Evolutionary conservation across 2,113 vertebrate genomes (phyloP).

Genomic region (Phycodurus eques): DNA sequence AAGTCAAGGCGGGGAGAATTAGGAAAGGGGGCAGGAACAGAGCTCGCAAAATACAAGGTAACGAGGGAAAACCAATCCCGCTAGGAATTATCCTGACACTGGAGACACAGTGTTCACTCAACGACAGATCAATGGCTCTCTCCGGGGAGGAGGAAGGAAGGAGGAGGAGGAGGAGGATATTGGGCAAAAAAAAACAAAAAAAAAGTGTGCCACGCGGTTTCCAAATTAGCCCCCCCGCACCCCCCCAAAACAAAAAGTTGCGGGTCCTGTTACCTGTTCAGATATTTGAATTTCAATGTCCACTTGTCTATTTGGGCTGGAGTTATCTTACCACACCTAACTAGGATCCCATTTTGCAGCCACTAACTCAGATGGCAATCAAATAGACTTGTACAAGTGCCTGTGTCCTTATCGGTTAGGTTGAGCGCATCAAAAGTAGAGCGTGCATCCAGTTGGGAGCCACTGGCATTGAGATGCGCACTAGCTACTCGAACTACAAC

Average conservation of each 20-base stretch:
- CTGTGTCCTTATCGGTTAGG: slow-evolving; percentile 7
- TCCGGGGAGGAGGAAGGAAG: slow-evolving; percentile 56
- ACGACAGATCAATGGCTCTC: slow-evolving; percentile 72
- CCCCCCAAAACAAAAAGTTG: slow-evolving; percentile 45
- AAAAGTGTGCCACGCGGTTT: slow-evolving; percentile 69
- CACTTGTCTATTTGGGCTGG: slow-evolving; percentile 57
- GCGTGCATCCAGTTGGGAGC: not conserved
- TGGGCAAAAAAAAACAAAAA: slow-evolving; percentile 66
- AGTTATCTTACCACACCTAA: slow-evolving; percentile 49
- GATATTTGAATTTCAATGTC: slow-evolving; percentile 72
- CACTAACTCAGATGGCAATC: slow-evolving; percentile 45
- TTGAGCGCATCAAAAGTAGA: slow-evolving; percentile 6
- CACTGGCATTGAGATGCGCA: not conserved
- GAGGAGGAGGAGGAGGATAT: slow-evolving; percentile 71
- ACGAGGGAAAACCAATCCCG: slow-evolving; percentile 79
- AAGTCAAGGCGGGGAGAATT: slow-evolving; percentile 71
- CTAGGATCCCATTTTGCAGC: slow-evolving; percentile 39
- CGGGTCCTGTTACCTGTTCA: slow-evolving; percentile 74
- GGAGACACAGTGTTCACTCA: slow-evolving; percentile 64
- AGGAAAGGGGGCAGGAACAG: slow-evolving; percentile 68
- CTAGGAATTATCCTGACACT: slow-evolving; percentile 72
- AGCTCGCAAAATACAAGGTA: slow-evolving; percentile 73
- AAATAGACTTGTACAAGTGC: slow-evolving; percentile 27
- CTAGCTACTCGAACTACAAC: not conserved
- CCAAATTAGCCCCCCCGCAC: slow-evolving; percentile 65